These are phyloP conservation scores for Rhynchotus rufescens DNA, from an alignment of 2,797 vertebrate species.

Conservation along the genomic window DNA sequence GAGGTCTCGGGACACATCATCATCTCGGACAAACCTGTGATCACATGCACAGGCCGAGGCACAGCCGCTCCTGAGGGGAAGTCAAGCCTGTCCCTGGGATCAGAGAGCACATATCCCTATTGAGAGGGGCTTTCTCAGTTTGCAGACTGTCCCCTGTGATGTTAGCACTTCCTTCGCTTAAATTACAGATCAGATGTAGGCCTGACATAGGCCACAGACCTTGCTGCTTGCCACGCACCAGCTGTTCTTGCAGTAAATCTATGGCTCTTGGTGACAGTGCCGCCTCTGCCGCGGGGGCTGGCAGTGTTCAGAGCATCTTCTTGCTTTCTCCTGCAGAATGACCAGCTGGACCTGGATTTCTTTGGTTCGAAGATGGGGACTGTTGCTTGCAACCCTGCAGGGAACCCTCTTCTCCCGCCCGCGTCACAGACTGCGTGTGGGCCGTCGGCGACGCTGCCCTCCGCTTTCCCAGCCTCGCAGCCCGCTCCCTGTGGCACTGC, in stretches of 20 bases:
- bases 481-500: slow-evolving; percentile 59
- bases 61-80: not conserved
- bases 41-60: not conserved
- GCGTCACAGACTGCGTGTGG: slow-evolving; percentile 25
- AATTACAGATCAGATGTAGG: slow-evolving; percentile 42
- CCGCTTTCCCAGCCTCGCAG: slow-evolving; percentile 68
- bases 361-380: slow-evolving; percentile 75
- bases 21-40: not conserved
- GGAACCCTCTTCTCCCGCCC: slow-evolving; percentile 64
- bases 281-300: not conserved
- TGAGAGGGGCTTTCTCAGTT: not conserved
- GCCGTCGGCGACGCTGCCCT: slow-evolving; percentile 30
- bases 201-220: slow-evolving; percentile 23
- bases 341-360: slow-evolving; percentile 81
- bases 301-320: not conserved
- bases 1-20: not conserved
- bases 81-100: not conserved
- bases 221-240: slow-evolving; percentile 23
- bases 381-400: slow-evolving; percentile 65
- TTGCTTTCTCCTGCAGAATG: slow-evolving; percentile 77
- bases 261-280: slow-evolving; percentile 9
- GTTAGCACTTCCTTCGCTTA: slow-evolving; percentile 46
- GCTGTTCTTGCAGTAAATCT: slow-evolving; percentile 16
- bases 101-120: not conserved
- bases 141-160: not conserved